Percentiles rank a stretch among this genome's conserved stretches.
These are phyloP conservation scores for Nettapus auritus DNA, from an alignment of 2,113 vertebrate species.

Conservation along the genomic window DNA sequence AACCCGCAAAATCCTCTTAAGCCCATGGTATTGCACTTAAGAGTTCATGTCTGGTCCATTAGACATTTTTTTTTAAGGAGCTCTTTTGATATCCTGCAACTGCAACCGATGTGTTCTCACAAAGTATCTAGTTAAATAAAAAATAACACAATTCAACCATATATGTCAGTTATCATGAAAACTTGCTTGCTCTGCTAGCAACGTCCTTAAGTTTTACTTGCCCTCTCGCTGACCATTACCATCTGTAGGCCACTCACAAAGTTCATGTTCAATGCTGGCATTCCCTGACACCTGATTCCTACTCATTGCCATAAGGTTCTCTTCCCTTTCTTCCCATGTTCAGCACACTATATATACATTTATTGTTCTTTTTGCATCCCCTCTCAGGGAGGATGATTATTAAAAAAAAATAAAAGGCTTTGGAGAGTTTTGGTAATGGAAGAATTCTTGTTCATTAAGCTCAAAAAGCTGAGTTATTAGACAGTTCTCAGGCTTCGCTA, in stretches of 20 bases:
- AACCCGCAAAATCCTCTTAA: neutral
- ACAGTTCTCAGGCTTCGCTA: neutral
- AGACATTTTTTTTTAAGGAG: neutral
- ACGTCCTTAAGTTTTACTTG: neutral
- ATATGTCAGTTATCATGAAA: neutral
- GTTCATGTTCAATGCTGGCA: neutral
- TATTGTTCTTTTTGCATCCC: neutral
- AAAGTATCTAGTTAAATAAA: neutral
- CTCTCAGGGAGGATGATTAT: neutral
- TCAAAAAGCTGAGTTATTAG: neutral
- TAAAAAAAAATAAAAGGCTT: neutral
- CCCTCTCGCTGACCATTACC: neutral
- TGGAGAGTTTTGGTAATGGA: neutral
- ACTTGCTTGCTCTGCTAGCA: neutral
- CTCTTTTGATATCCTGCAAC: neutral
- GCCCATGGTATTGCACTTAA: neutral
- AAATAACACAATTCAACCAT: neutral
- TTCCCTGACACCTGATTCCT: neutral
- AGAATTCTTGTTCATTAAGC: neutral
- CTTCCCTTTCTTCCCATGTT: neutral
- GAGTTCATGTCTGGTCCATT: neutral
- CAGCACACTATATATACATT: neutral
- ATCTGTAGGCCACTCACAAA: neutral
- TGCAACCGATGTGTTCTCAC: neutral
- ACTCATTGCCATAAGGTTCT: neutral